phyloP scores from a whole-genome alignment of 2,113 vertebrate genomes.

The Sylvietta virens region DNA sequence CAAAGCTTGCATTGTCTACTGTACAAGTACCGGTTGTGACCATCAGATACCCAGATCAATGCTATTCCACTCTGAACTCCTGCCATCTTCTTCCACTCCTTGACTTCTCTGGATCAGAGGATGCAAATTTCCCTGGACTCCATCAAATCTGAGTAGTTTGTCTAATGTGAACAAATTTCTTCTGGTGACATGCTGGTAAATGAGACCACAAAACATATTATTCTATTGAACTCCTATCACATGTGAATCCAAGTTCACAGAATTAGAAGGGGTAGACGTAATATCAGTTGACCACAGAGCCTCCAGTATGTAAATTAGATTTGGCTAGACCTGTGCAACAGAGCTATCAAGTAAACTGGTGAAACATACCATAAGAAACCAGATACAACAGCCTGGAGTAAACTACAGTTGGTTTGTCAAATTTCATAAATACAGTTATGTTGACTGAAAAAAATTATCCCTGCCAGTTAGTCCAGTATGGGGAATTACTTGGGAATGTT shows the following conservation, averaged over 20 bases:
- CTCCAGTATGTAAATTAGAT: slow-evolving; percentile 59
- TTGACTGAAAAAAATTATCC: slow-evolving; percentile 63
- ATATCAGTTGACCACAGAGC: slow-evolving; percentile 47
- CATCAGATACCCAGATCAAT: neutral
- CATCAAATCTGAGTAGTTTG: slow-evolving; percentile 3
- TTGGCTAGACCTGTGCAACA: slow-evolving; percentile 44
- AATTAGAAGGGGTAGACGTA: slow-evolving; percentile 13
- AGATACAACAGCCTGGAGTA: slow-evolving; percentile 54
- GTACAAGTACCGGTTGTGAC: neutral
- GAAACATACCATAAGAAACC: slow-evolving; percentile 55
- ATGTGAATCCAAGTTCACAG: slow-evolving; percentile 15
- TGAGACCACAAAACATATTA: slow-evolving; percentile 35
- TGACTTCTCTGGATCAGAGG: neutral
- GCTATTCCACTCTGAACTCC: neutral
- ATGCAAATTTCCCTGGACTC: neutral
- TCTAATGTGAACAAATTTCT: slow-evolving; percentile 30
- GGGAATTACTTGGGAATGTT: slow-evolving; percentile 52
- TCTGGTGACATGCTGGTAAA: slow-evolving; percentile 16
- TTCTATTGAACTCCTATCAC: slow-evolving; percentile 5
- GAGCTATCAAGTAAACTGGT: slow-evolving; percentile 58
- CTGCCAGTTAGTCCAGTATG: slow-evolving; percentile 47
- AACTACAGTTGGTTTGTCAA: slow-evolving; percentile 58
- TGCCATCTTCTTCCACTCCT: neutral
- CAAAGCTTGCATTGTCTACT: neutral
- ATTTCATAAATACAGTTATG: slow-evolving; percentile 49